A percentile compares a stretch with the other conserved stretches of the same genome.
phyloP scores from a whole-genome alignment of 2,113 vertebrate species.

The Grammomys dolichurus region DNA sequence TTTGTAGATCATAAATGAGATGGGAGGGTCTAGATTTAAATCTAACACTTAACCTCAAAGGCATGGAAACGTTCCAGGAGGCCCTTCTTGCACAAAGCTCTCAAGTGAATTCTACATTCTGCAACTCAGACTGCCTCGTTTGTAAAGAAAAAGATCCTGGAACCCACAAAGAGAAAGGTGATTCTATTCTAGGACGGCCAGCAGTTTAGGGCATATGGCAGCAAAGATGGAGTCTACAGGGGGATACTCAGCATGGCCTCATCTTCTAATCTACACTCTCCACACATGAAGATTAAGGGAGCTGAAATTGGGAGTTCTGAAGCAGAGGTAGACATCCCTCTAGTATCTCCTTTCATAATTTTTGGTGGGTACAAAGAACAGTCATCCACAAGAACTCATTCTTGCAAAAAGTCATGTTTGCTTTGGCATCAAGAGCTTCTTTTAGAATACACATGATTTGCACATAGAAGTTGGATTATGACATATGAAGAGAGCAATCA shows the following conservation, averaged over 20 bases:
- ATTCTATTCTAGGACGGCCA: not conserved
- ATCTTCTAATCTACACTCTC: not conserved
- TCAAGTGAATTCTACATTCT: slow-evolving; percentile 79
- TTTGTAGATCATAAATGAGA: slow-evolving; percentile 63
- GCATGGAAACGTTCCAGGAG: slow-evolving; percentile 80
- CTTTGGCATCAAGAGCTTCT: not conserved
- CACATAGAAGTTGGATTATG: not conserved
- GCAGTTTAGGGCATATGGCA: rapidly evolving
- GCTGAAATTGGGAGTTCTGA: not conserved
- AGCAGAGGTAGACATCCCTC: not conserved
- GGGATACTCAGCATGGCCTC: not conserved
- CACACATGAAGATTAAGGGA: not conserved
- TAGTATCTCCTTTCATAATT: not conserved
- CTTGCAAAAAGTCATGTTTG: not conserved
- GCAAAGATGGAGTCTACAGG: not conserved
- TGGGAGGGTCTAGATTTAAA: slow-evolving; percentile 71
- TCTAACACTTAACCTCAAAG: slow-evolving; percentile 79
- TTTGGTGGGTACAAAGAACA: not conserved
- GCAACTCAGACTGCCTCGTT: slow-evolving; percentile 57
- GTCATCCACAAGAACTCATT: not conserved
- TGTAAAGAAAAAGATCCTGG: slow-evolving; percentile 62
- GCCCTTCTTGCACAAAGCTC: slow-evolving; percentile 79
- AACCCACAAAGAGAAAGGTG: slow-evolving; percentile 66
- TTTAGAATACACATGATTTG: slow-evolving; percentile 1
- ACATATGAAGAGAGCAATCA: not conserved